A percentile compares a stretch with the other conserved stretches of the same genome.
Evolutionary conservation across 2,797 vertebrate genomes (phyloP).

Genomic region (Echeneis naucrates): DNA sequence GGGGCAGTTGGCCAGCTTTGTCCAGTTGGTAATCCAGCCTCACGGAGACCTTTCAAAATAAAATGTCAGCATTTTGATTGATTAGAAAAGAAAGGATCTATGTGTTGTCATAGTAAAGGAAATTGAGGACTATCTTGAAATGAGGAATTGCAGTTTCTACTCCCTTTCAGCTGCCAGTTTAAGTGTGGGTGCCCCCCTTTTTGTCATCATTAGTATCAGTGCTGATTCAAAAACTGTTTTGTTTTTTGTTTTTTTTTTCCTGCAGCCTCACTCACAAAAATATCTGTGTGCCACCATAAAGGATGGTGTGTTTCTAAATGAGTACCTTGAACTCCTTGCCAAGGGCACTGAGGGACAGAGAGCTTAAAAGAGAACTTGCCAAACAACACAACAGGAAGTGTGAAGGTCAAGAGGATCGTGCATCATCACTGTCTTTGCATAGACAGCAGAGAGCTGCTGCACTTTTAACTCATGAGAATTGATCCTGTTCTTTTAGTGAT

Average conservation of each 20-base stretch:
- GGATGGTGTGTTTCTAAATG: constrained; percentile 21
- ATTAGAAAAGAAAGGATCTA: constrained; percentile 10
- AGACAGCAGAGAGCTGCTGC: constrained; percentile 75
- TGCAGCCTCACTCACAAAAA: not conserved
- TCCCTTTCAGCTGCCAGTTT: not conserved
- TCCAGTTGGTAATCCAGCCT: constrained; percentile 18
- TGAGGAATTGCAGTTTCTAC: not conserved
- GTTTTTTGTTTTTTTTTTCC: too few relatives aligned
- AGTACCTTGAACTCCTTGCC: constrained; percentile 19
- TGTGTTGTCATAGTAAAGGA: constrained; percentile 4
- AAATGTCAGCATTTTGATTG: constrained; percentile 12
- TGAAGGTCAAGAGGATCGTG: constrained; percentile 78
- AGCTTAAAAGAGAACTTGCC: constrained; percentile 71
- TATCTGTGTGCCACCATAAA: constrained; percentile 3
- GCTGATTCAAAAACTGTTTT: constrained; percentile 21
- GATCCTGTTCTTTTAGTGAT: constrained; percentile 71
- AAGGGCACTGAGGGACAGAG: constrained; percentile 40
- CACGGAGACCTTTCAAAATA: not conserved
- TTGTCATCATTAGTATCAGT: not conserved
- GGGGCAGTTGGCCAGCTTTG: constrained; percentile 1
- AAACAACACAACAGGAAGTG: constrained; percentile 75
- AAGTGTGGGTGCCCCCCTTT: constrained; percentile 4
- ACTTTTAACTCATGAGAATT: constrained; percentile 77
- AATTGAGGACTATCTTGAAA: not conserved
- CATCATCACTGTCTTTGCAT: constrained; percentile 75